Evolutionary conservation across 2,888 invertebrate genomes (phyloP).

Genomic region (Epinotia demarniana): DNA sequence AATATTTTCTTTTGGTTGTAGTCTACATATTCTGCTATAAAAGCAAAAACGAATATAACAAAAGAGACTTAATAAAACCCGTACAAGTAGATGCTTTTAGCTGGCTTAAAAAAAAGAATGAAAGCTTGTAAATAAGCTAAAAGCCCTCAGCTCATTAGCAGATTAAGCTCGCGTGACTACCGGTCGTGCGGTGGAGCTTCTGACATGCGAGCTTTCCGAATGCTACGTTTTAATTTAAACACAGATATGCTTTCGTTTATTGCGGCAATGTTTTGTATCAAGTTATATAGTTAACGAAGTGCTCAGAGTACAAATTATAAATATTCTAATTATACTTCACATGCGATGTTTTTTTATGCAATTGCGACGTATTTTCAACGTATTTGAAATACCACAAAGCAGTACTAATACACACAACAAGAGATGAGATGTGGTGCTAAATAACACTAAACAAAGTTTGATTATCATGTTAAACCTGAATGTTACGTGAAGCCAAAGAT

Average conservation of each 20-base stretch:
- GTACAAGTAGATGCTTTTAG: slow-evolving; percentile 46
- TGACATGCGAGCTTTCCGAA: slow-evolving; percentile 63
- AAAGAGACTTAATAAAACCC: slow-evolving; percentile 25
- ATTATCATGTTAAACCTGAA: too few relatives aligned
- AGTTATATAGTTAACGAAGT: slow-evolving; percentile 11
- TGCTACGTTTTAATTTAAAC: slow-evolving; percentile 64
- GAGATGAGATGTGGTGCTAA: too few relatives aligned
- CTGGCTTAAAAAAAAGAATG: slow-evolving; percentile 49
- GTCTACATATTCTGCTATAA: neutral
- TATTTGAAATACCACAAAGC: too few relatives aligned
- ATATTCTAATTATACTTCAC: too few relatives aligned
- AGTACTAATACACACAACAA: too few relatives aligned
- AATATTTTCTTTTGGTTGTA: neutral
- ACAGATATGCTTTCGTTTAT: slow-evolving; percentile 56
- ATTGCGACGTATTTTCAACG: too few relatives aligned
- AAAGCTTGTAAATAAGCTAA: slow-evolving; percentile 58
- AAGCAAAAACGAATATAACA: neutral
- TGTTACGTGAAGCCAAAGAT: too few relatives aligned
- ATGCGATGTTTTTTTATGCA: too few relatives aligned
- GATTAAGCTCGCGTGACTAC: slow-evolving; percentile 67
- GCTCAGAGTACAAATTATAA: neutral
- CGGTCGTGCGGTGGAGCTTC: slow-evolving; percentile 55
- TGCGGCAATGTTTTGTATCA: slow-evolving; percentile 49
- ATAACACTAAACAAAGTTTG: too few relatives aligned
- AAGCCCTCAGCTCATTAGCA: slow-evolving; percentile 68